phyloP scores from a whole-genome alignment of 2,888 invertebrate genomes.

The Eilema depressum region DNA sequence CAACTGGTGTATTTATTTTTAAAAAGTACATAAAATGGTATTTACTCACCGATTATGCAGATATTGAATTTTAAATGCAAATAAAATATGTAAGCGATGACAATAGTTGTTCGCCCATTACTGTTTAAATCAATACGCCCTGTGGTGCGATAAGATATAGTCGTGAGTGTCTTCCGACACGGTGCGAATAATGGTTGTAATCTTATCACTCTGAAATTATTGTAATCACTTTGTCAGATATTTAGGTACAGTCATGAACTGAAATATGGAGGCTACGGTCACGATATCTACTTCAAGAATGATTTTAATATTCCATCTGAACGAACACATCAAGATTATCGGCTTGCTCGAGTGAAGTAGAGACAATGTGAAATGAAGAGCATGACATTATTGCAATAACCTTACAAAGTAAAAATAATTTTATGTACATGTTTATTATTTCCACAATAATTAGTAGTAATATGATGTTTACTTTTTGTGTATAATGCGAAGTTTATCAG shows the following conservation, averaged over 20 bases:
- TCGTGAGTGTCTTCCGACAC: constrained; percentile 57
- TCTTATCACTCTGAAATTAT: constrained; percentile 75
- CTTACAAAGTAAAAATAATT: no score
- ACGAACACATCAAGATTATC: background rate
- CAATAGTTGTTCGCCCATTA: constrained; percentile 62
- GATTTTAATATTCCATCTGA: background rate
- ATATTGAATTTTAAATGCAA: constrained; percentile 42
- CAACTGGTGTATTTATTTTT: background rate
- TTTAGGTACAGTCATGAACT: constrained; percentile 23
- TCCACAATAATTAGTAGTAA: no score
- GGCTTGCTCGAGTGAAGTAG: no score
- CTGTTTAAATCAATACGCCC: constrained; percentile 72
- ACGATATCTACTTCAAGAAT: background rate
- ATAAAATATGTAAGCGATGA: constrained; percentile 59
- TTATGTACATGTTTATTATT: no score
- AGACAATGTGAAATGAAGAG: no score
- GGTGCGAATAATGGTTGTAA: constrained; percentile 65
- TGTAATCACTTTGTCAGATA: constrained; percentile 51
- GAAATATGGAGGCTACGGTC: background rate
- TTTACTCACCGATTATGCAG: constrained; percentile 55
- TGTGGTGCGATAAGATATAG: constrained; percentile 73
- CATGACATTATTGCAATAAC: no score
- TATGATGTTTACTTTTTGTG: no score
- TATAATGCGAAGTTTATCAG: no score
- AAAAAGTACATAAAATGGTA: background rate